Base-by-base conservation (phyloP, 2,113 vertebrate genomes). In the Actinemys pallida region DNA sequence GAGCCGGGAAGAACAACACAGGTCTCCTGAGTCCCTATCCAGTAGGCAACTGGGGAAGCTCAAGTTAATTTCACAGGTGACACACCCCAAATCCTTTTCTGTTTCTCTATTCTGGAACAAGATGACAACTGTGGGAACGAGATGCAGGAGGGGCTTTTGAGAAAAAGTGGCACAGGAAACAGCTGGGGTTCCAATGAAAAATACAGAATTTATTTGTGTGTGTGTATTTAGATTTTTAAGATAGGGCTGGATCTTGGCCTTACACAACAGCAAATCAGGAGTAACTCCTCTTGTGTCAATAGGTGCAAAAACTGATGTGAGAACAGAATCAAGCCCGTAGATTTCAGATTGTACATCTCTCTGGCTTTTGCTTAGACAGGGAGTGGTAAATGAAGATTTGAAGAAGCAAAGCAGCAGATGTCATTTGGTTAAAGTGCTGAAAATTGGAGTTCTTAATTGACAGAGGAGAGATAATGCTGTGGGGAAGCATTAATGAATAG, bases 401-500 rank as follows among this genome's bases (percentile, higher is more conserved):
- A 47, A 93, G 83, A 49, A 11, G 10, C 42, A 87, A 90, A 65
- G 52, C 54, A 82, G 2, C 57, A 92, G 62, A 80, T 50, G 88
- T 88, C 75, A 87, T 80, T 78, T 80, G 42, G 49, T 10, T 82
- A 6, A 80, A 88, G 4, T 47, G 56, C 45, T 69, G 79, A 94
- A 79, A 96, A 90, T 45, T 84, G 79, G 79, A 97, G 94, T 92
- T 90, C 86, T 80, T 92, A 89, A 2, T 13, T 90, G 54, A 39
- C 81, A 62, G 49, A 52, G 29, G 27, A 69, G 29, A 95, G 86
- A 54, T 65, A 92, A 76, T 75, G 52, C 87, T 94, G 90, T 62
- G 39, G 83, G 79, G 93, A 83, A 93, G 31, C 35, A 53, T 88
- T 94, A 87, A 94, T 90, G 93, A 95, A 90, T 90, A 87, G 14